Conservation (phyloP, 2,888 invertebrate genomes). For the Athalia cordata region DNA sequence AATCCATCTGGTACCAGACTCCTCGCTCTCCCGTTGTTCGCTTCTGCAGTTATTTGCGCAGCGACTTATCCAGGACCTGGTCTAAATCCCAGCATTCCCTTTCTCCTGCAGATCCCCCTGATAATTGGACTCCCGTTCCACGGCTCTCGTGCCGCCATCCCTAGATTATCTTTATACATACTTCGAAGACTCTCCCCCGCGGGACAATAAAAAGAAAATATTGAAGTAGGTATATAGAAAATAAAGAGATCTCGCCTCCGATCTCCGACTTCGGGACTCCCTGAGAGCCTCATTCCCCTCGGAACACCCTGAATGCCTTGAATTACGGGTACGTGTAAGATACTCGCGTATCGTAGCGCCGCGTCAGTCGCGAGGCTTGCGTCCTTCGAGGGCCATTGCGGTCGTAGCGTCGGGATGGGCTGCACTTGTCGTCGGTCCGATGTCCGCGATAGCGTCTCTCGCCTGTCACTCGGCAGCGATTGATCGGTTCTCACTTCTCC, state of each 20-base stretch:
- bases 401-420: slow-evolving; percentile 47
- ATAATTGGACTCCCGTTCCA: slow-evolving; percentile 10
- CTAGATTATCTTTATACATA: neutral
- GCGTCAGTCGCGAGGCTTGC: slow-evolving; percentile 48
- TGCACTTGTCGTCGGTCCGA: slow-evolving; percentile 66
- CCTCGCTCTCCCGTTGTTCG: neutral
- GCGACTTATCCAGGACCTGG: neutral
- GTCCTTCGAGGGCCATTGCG: slow-evolving; percentile 53
- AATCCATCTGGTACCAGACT: slow-evolving; percentile 54
- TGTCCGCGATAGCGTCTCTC: slow-evolving; percentile 63
- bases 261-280: too few species aligned
- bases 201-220: too few species aligned
- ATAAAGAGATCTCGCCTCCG: too few species aligned
- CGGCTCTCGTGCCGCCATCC: neutral
- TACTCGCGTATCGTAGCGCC: slow-evolving; percentile 35
- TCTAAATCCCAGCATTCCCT: slow-evolving; percentile 6
- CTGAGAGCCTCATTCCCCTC: too few species aligned
- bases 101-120: neutral
- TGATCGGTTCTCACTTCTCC: slow-evolving; percentile 63
- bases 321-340: neutral
- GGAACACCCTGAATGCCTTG: neutral
- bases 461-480: slow-evolving; percentile 65
- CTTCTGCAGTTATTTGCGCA: slow-evolving; percentile 10
- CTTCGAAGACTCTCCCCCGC: neutral
- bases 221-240: too few species aligned